phyloP scores from a whole-genome alignment of 2,113 vertebrate species.

The Crotalus helleri region DNA sequence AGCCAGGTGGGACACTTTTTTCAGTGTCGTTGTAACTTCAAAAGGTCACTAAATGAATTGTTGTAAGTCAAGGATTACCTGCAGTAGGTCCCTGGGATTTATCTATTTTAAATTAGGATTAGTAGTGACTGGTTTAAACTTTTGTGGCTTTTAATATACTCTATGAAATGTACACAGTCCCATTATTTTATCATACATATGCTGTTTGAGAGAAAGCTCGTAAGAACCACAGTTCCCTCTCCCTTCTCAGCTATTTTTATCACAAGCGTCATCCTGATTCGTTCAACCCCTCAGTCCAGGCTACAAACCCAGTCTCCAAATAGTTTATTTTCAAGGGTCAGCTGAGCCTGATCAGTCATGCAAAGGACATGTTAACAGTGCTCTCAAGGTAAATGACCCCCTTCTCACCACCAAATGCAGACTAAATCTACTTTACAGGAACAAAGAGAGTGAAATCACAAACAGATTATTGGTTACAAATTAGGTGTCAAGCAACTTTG shows the following conservation, averaged over 20 bases:
- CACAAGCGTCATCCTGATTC: neutral
- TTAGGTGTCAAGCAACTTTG: neutral
- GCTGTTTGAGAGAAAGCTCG: neutral
- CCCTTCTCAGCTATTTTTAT: neutral
- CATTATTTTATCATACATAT: neutral
- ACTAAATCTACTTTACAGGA: neutral
- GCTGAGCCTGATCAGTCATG: neutral
- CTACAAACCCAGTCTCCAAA: neutral
- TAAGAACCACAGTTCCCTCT: neutral
- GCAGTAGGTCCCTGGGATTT: neutral
- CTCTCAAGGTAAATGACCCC: neutral
- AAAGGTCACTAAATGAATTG: no score
- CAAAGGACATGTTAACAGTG: neutral
- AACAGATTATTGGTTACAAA: neutral
- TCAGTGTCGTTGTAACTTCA: no score
- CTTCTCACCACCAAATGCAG: neutral
- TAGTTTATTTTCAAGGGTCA: neutral
- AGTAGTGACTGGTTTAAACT: neutral
- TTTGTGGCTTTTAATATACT: neutral
- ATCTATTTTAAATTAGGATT: neutral
- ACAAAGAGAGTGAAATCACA: neutral
- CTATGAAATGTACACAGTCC: neutral
- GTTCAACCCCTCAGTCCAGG: neutral
- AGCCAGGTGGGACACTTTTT: no score
- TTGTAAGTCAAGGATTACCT: neutral